These are phyloP conservation scores for Cryptotermes secundus DNA, from an alignment of 1,140 invertebrate genomes.

Conservation along the genomic window DNA sequence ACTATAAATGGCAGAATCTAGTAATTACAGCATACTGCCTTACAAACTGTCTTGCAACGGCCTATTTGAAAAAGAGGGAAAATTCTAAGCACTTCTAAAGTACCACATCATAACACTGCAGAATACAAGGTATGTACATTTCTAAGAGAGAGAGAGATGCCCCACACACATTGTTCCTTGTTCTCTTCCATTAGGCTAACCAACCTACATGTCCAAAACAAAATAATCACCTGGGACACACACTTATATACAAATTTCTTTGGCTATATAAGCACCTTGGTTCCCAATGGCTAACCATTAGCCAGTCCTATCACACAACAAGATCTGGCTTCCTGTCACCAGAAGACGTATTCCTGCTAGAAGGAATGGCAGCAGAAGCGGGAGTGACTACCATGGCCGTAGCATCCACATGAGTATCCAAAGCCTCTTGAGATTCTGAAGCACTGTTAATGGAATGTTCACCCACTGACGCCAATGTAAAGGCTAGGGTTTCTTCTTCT, in stretches of 20 bases:
- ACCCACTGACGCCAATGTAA: background rate
- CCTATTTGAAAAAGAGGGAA: background rate
- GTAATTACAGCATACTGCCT: background rate
- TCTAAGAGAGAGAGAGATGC: background rate
- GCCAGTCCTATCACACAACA: background rate
- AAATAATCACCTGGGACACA: background rate
- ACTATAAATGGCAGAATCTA: too few relatives aligned
- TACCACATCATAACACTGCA: background rate
- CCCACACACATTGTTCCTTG: background rate
- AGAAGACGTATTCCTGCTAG: background rate
- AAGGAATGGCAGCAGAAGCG: background rate
- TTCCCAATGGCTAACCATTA: background rate
- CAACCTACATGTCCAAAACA: background rate
- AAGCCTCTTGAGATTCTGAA: background rate
- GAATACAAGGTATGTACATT: background rate
- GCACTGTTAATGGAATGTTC: constrained; percentile 16
- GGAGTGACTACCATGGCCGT: background rate
- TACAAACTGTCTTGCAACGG: background rate
- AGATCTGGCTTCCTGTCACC: background rate
- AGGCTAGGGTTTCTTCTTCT: background rate
- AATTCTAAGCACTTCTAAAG: background rate
- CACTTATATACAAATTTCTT: background rate
- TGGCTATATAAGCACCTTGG: constrained; percentile 3
- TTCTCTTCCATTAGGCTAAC: background rate
- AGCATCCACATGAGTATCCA: background rate